Base-by-base conservation (phyloP, 2,797 vertebrate genomes). In the Apogon talboti region DNA sequence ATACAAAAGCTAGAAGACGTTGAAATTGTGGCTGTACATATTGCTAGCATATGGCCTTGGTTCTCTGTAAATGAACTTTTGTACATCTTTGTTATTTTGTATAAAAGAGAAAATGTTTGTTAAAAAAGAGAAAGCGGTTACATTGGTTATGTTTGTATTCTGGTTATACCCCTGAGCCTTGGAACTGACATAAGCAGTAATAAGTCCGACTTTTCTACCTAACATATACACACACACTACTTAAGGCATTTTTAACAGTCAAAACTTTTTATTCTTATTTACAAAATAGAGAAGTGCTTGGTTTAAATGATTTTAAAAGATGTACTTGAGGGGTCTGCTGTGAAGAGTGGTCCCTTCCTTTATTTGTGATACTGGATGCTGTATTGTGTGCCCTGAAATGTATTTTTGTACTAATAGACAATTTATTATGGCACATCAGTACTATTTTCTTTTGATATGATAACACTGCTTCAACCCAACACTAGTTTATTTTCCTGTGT, bases 331-430 rank as follows among this genome's bases (percentile, higher is more conserved):
- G 79, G 94, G 95, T 94, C 96, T 93, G 94, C 94, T 95, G 95
- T 95, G 95, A 95, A 89, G 93, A 95, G 94, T 94, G 94, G 87
- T 92, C 95, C 95, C 95, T 95, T 93, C 92, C 94, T 95, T 96
- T 96, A 95, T 97, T 98, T 98, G 96, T 98, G 96, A 98, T 98
- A 97, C 95, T 93, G 95, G 95, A 96, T 96, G 95, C 95, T 96
- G 94, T 96, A 96, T 94, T 95, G 93, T 95, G 97, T 98, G 97
- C 97, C 97, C 96, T 94, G 94, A 98, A 98, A 98, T 97, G 97
- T 99, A 99, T 99, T 99, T 99, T 99, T 99, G 95, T 99, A 99
- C 96, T 96, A 98, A 98, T 97, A 98, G 96, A 99, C 96, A 89
- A 95, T 98, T 98, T 98, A 98, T 97, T 97, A 97, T 87, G 96